phyloP scores from a whole-genome alignment of 2,797 vertebrate genomes.

The Sebastolobus alascanus region DNA sequence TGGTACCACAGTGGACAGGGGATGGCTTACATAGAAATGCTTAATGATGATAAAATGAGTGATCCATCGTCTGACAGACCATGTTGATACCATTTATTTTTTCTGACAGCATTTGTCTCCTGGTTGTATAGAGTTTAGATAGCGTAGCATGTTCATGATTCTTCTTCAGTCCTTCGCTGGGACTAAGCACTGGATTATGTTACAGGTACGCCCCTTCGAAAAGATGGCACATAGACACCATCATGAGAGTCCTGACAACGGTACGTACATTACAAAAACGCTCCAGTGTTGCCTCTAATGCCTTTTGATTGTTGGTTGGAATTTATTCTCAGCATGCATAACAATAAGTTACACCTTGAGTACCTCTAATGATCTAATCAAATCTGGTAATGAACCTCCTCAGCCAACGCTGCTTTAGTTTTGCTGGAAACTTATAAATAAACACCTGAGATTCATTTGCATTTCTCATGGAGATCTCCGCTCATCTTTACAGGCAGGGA shows the following conservation, averaged over 20 bases:
- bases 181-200: conserved; percentile 28
- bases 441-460: background rate
- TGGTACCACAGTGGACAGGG: background rate
- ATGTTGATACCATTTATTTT: conserved; percentile 84
- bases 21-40: conserved; percentile 63
- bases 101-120: conserved; percentile 85
- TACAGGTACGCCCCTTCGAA: conserved; percentile 97
- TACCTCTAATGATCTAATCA: conserved; percentile 23
- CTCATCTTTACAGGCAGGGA: conserved; percentile 91
- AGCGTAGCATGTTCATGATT: background rate
- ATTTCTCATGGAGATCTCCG: conserved; percentile 2
- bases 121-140: background rate
- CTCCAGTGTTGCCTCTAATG: background rate
- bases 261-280: conserved; percentile 81
- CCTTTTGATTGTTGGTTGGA: conserved; percentile 31
- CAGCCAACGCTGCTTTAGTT: background rate
- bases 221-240: conserved; percentile 99
- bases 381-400: conserved; percentile 12
- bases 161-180: background rate
- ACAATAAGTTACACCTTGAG: conserved; percentile 16
- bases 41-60: conserved; percentile 93
- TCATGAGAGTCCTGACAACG: conserved; percentile 99
- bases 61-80: conserved; percentile 93
- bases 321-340: conserved; percentile 27
- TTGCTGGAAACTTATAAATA: background rate